Conservation (phyloP, 2,888 invertebrate genomes). For the Erpobdella octoculata region DNA sequence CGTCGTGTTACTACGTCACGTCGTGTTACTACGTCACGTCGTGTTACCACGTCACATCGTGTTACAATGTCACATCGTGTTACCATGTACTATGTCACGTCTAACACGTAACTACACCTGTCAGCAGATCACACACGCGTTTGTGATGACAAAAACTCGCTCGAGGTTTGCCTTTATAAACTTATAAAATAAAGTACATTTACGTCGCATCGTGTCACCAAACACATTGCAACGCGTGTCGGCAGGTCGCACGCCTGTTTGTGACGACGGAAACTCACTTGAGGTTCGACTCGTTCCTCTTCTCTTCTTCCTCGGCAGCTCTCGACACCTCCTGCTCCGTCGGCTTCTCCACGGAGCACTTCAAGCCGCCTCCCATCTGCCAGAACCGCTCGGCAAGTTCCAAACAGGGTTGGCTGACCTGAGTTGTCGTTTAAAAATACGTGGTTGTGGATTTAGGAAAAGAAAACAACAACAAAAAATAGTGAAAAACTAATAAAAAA, state of each 20-base stretch:
- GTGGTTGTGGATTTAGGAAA: not conserved
- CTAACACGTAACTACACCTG: too few relatives aligned
- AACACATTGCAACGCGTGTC: not conserved
- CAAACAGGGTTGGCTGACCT: slow-evolving; percentile 5
- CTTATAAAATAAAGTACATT: too few relatives aligned
- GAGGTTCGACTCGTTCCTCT: slow-evolving; percentile 34
- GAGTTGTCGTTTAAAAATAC: not conserved
- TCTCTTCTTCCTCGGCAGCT: slow-evolving; percentile 36
- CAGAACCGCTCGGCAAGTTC: slow-evolving; percentile 19
- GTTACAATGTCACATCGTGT: too few relatives aligned
- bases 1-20: too few relatives aligned
- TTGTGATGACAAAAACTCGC: too few relatives aligned
- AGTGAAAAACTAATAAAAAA: not conserved
- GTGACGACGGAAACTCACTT: slow-evolving; percentile 2
- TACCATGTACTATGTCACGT: too few relatives aligned
- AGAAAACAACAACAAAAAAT: not conserved
- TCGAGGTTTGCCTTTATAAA: too few relatives aligned
- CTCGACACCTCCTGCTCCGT: slow-evolving; percentile 33
- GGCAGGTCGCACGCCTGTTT: not conserved
- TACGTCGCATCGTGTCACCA: too few relatives aligned
- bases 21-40: too few relatives aligned
- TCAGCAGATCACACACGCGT: too few relatives aligned
- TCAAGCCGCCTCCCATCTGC: slow-evolving; percentile 32
- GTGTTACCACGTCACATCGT: too few relatives aligned
- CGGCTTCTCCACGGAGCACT: slow-evolving; percentile 33